Evolutionary conservation across 2,113 vertebrate genomes (phyloP), one percentile per base, ranked within the genome.

Genomic region (Trinectes maculatus): DNA sequence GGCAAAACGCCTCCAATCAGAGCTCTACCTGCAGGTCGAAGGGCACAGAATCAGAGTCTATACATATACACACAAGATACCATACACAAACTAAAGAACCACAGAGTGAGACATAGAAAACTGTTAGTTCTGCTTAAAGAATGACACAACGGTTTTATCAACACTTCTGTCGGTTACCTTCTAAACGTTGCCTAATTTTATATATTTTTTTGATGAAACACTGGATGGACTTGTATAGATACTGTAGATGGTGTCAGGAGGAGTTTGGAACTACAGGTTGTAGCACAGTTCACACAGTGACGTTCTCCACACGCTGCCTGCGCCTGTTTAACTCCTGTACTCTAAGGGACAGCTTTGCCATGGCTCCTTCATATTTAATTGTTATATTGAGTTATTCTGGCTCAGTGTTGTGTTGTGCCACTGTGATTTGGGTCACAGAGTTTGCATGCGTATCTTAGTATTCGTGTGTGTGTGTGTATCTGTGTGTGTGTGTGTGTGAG

Each of bases 341-440:
- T 51, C 63, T 22, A 58, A 74, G 84, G 77, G 78, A 77, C 68
- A 36, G 64, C 55, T 40, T 65, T 48, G 9, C 83, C 75, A n/a
- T 51, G 0, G 58, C 87, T 89, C 67, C 63, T 91, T 62, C 84
- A 92, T 92, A 86, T 92, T 91, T 91, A 83, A 92, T 90, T 47
- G 65, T 84, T 63, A 46, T 43, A 73, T 85, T 92, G 73, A 91
- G 89, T 91, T 85, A 91, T 92, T 91, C 87, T 84, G 84, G 77
- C 84, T 57, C 61, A 21, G 65, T 76, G 82, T 59, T 74, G 71
- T 91, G 87, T 91, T 86, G 87, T 82, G 80, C 88, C 83, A 79
- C 77, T 49, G 77, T 65, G 83, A 65, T 83, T 85, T 87, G 89
- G 79, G 85, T 79, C 57, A 2, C 39, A 39, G 80, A 79, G 72